A percentile compares a stretch with the other conserved stretches of the same genome.
phyloP scores from a whole-genome alignment of 1,140 invertebrate species.

The Hycleus phaleratus region DNA sequence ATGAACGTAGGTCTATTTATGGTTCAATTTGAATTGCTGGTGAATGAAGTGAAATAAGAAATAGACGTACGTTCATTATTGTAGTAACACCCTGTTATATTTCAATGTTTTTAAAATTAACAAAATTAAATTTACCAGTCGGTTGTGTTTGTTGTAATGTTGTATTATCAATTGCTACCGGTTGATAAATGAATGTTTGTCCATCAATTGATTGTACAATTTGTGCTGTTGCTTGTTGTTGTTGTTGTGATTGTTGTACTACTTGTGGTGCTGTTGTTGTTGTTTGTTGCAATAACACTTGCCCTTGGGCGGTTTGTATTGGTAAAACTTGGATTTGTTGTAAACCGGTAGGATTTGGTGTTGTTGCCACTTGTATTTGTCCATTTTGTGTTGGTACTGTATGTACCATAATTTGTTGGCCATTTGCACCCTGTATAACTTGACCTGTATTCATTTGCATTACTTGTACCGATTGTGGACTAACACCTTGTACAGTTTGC shows the following conservation, averaged over 20 bases:
- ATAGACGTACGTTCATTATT: too few relatives aligned
- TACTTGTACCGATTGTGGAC: slow-evolving; percentile 39
- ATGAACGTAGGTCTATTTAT: too few relatives aligned
- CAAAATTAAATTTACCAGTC: slow-evolving; percentile 43
- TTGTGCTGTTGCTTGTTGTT: slow-evolving; percentile 56
- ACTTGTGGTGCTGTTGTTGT: slow-evolving; percentile 55
- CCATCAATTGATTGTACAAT: slow-evolving; percentile 87
- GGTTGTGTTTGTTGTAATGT: slow-evolving; percentile 51
- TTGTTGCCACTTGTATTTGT: slow-evolving; percentile 55
- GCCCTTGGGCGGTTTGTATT: slow-evolving; percentile 37
- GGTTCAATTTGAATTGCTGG: too few relatives aligned
- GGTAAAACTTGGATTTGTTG: slow-evolving; percentile 47
- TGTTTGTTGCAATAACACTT: slow-evolving; percentile 54
- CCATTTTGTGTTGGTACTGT: slow-evolving; percentile 34
- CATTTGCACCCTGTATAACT: slow-evolving; percentile 40
- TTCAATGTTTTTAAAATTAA: neutral
- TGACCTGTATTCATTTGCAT: slow-evolving; percentile 39
- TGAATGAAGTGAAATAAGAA: too few relatives aligned
- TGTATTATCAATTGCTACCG: slow-evolving; percentile 53
- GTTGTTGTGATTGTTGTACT: slow-evolving; percentile 51
- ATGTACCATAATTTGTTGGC: slow-evolving; percentile 43
- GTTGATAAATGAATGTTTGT: slow-evolving; percentile 88
- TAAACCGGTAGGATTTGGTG: slow-evolving; percentile 57
- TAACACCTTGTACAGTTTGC: slow-evolving; percentile 35
- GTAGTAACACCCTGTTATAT: too few relatives aligned